These are phyloP conservation scores for Perizoma affinitatum DNA, from an alignment of 2,888 invertebrate genomes.

Conservation along the genomic window DNA sequence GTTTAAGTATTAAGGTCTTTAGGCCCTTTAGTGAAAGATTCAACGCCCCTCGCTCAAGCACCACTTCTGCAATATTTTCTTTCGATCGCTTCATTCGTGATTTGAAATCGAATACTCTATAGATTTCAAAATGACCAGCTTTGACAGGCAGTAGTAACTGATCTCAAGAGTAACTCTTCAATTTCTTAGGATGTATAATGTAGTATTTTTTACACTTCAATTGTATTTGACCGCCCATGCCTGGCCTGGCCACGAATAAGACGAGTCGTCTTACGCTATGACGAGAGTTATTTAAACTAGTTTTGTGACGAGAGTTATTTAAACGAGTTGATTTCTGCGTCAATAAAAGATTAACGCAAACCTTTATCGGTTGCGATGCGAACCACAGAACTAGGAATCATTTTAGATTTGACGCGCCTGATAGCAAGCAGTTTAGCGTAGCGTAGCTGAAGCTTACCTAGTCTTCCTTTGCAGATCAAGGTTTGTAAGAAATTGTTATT, in stretches of 20 bases:
- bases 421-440: neutral
- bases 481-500: slow-evolving; percentile 23
- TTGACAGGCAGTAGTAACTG: neutral
- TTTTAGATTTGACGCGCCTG: slow-evolving; percentile 27
- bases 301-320: slow-evolving; percentile 13
- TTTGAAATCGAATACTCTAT: neutral
- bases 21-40: too few species aligned
- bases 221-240: too few species aligned
- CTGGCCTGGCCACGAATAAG: neutral
- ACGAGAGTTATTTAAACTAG: slow-evolving; percentile 13
- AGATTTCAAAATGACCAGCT: slow-evolving; percentile 14
- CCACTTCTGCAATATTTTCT: too few species aligned
- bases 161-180: too few species aligned
- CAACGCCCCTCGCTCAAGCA: too few species aligned
- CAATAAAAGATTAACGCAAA: slow-evolving; percentile 24
- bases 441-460: too few species aligned
- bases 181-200: too few species aligned
- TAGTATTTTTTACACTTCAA: too few species aligned
- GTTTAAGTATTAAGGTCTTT: too few species aligned
- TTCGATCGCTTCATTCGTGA: too few species aligned
- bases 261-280: slow-evolving; percentile 24
- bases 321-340: slow-evolving; percentile 11
- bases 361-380: slow-evolving; percentile 4
- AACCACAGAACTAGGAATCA: slow-evolving; percentile 17
- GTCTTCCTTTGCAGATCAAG: too few species aligned